Evolutionary conservation across 2,113 vertebrate species (phyloP).

Genomic region (Aythya baeri): DNA sequence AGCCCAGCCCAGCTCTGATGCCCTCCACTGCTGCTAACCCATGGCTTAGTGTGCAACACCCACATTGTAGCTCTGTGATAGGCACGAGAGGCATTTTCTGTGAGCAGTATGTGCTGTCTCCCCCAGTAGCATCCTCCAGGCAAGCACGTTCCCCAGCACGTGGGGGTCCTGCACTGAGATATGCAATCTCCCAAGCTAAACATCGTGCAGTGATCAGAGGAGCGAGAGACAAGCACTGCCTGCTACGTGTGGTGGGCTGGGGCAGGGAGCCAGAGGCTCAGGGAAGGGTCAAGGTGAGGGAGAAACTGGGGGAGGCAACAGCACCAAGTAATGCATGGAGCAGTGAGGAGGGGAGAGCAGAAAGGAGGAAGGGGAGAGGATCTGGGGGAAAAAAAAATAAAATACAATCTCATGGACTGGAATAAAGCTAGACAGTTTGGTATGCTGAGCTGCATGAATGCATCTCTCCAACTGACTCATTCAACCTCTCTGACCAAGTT

Average conservation of each 20-base stretch:
- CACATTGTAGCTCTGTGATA: fast-evolving
- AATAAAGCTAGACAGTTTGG: fast-evolving
- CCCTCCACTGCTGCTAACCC: not conserved
- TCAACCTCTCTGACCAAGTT: not conserved
- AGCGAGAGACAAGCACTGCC: not conserved
- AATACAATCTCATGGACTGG: not conserved
- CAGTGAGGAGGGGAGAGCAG: not conserved
- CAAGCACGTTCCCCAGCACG: not conserved
- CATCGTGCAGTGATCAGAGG: fast-evolving
- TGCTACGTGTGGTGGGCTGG: not conserved
- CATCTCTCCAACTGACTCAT: not conserved
- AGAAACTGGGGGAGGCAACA: not conserved
- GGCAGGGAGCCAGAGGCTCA: not conserved
- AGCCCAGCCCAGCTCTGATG: not conserved
- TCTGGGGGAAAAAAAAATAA: not conserved
- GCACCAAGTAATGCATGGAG: not conserved
- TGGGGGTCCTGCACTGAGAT: not conserved
- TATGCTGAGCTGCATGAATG: not conserved
- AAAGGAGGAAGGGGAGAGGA: not conserved
- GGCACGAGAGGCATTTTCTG: not conserved
- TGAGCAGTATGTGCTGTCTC: not conserved
- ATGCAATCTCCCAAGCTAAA: not conserved
- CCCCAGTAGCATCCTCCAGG: not conserved
- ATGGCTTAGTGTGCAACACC: fast-evolving
- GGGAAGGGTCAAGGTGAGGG: not conserved